phyloP scores from a whole-genome alignment of 2,113 vertebrate species.

The Gambusia holbrooki region DNA sequence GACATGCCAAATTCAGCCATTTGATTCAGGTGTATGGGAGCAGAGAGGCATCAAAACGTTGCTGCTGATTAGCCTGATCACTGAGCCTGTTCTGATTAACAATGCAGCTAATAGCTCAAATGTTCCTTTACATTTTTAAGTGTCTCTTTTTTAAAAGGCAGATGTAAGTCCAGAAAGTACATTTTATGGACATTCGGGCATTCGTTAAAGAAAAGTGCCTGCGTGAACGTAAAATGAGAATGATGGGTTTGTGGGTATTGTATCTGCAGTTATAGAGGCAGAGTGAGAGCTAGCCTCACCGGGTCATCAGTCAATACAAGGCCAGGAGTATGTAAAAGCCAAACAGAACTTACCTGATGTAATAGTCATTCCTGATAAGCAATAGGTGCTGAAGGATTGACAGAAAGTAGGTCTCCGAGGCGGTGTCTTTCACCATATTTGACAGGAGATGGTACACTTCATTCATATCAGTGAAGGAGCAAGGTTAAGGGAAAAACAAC shows the following conservation, averaged over 20 bases:
- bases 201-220: neutral
- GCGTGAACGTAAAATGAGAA: neutral
- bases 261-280: neutral
- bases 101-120: neutral
- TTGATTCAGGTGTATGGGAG: too few relatives aligned
- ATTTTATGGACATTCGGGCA: too few relatives aligned
- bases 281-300: neutral
- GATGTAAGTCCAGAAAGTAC: neutral
- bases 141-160: neutral
- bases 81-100: too few relatives aligned
- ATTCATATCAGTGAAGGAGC: slow-evolving; percentile 86
- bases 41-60: too few relatives aligned
- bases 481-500: slow-evolving; percentile 84
- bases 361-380: slow-evolving; percentile 97
- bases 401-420: slow-evolving; percentile 90
- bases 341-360: slow-evolving; percentile 85
- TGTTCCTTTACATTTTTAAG: neutral
- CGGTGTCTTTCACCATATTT: slow-evolving; percentile 95
- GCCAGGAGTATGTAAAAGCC: neutral
- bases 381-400: slow-evolving; percentile 97
- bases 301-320: slow-evolving; percentile 14
- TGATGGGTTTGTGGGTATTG: neutral
- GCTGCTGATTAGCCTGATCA: too few relatives aligned
- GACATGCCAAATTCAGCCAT: too few relatives aligned
- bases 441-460: slow-evolving; percentile 96